phyloP scores from a whole-genome alignment of 1,140 invertebrate species.

The Zelostemma sp. region DNA sequence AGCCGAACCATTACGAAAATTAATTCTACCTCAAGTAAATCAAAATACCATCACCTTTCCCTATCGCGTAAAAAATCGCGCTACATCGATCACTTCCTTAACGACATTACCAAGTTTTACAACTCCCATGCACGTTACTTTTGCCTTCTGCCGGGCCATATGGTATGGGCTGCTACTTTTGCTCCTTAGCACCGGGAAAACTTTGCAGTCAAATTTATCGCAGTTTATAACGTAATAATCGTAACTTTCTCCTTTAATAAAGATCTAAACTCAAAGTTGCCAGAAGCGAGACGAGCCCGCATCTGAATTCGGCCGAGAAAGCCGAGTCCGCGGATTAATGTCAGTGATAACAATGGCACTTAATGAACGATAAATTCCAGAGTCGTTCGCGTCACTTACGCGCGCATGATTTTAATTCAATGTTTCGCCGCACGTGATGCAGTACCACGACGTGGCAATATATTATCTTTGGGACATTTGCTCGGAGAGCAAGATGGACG shows the following conservation, averaged over 20 bases:
- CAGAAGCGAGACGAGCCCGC: not conserved
- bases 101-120: constrained; percentile 3
- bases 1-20: not conserved
- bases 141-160: constrained; percentile 3
- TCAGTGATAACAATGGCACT: constrained; percentile 21
- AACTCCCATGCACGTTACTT: constrained; percentile 3
- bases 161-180: constrained; percentile 2
- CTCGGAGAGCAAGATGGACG: constrained; percentile 33
- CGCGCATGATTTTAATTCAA: constrained; percentile 46
- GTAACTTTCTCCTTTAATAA: constrained; percentile 34
- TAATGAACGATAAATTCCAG: constrained; percentile 46
- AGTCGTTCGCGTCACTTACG: constrained; percentile 35
- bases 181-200: not conserved
- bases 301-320: not conserved
- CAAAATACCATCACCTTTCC: not conserved
- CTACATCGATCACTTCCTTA: not conserved
- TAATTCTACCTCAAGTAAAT: not conserved
- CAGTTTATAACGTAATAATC: constrained; percentile 28
- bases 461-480: constrained; percentile 45
- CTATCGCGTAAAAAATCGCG: not conserved
- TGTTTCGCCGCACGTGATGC: constrained; percentile 46
- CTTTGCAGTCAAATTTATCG: constrained; percentile 9
- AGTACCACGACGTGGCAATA: constrained; percentile 27
- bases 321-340: not conserved
- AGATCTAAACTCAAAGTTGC: constrained; percentile 37